Conservation (phyloP, 2,888 invertebrate genomes). For the Acanthosepion pharaonis region DNA sequence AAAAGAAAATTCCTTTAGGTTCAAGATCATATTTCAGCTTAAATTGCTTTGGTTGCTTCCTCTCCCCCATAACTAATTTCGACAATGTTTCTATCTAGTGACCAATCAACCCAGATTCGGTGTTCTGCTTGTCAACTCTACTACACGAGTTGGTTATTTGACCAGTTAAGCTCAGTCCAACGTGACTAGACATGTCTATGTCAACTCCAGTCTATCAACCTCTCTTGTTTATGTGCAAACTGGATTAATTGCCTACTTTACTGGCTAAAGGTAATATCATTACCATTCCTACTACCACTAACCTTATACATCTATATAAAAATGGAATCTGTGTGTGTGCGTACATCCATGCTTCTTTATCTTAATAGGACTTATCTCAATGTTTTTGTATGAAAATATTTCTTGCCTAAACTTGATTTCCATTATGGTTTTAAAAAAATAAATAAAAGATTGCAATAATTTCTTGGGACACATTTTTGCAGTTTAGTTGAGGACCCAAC, state of each 20-base stretch:
- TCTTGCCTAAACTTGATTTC: slow-evolving; percentile 6
- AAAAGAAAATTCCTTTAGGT: too few species aligned
- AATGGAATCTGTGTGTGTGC: neutral
- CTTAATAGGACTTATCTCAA: neutral
- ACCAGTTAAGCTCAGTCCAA: slow-evolving; percentile 18
- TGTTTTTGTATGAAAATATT: slow-evolving; percentile 15
- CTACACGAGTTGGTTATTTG: neutral
- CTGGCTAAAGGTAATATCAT: slow-evolving; percentile 33
- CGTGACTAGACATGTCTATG: neutral
- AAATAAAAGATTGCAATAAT: neutral
- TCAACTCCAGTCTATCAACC: neutral
- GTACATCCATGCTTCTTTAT: neutral
- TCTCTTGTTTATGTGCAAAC: neutral
- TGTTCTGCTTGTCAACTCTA: neutral
- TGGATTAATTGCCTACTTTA: slow-evolving; percentile 22
- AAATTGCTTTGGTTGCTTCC: neutral
- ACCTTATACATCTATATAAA: neutral
- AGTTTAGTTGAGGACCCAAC: neutral
- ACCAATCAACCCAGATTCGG: neutral
- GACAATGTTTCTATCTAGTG: neutral
- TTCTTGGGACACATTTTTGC: neutral
- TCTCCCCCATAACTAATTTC: neutral
- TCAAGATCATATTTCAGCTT: neutral
- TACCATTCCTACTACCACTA: neutral
- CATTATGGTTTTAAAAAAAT: neutral